A percentile compares a stretch with the other conserved stretches of the same genome.
These are phyloP conservation scores for Heterocephalus glaber DNA, from an alignment of 2,113 vertebrate genomes.

Conservation along the genomic window DNA sequence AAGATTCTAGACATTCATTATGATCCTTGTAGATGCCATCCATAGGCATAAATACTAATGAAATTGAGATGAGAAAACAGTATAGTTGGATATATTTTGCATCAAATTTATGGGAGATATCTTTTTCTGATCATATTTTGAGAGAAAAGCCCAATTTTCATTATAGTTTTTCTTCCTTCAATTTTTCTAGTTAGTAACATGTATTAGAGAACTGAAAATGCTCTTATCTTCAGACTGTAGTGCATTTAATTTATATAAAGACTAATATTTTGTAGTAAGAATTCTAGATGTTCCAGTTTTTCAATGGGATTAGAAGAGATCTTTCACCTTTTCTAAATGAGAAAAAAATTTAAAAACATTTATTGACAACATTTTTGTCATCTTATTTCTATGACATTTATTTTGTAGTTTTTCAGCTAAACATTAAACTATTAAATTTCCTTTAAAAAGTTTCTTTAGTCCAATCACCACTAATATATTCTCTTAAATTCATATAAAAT, in stretches of 20 bases:
- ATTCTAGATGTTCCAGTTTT: background rate
- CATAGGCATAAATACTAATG: background rate
- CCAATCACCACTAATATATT: background rate
- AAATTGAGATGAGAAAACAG: background rate
- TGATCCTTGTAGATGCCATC: background rate
- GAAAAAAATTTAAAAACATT: background rate
- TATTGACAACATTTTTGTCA: background rate
- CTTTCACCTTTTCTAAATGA: background rate
- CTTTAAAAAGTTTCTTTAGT: background rate
- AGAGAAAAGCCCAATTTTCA: background rate
- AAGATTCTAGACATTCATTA: background rate
- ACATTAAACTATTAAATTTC: slow-evolving; percentile 36
- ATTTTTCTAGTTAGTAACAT: background rate
- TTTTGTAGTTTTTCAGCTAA: background rate
- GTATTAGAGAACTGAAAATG: background rate
- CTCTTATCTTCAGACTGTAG: background rate
- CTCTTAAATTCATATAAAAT: background rate
- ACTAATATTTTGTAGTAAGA: background rate
- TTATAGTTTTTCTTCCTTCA: background rate
- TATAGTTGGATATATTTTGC: background rate
- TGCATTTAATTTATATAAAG: background rate
- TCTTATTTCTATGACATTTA: background rate
- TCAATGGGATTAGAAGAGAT: background rate
- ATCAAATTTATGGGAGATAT: background rate
- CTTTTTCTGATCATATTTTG: background rate